A percentile compares a stretch with the other conserved stretches of the same genome.
Evolutionary conservation across 2,113 vertebrate species (phyloP).

Genomic region (Canis aureus): DNA sequence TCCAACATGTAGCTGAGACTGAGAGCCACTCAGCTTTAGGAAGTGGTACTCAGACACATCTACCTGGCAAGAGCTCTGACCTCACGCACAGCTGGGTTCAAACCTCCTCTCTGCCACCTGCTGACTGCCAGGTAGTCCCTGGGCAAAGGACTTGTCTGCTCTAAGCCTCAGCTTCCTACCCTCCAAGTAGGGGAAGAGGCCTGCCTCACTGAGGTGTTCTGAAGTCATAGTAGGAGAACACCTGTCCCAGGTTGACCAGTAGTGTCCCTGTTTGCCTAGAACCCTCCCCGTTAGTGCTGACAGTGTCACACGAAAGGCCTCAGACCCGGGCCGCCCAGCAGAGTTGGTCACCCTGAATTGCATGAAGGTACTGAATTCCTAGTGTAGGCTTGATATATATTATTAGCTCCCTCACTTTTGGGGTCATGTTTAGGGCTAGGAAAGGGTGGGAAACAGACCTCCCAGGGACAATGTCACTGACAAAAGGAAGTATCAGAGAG

Average conservation of each 20-base stretch:
- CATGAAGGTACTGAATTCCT: background rate
- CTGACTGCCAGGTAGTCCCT: background rate
- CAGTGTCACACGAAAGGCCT: background rate
- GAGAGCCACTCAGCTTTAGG: fast-evolving
- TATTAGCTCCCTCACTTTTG: fast-evolving
- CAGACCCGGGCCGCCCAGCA: background rate
- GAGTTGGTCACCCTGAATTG: background rate
- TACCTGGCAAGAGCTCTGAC: background rate
- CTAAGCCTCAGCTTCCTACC: background rate
- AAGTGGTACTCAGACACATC: too few species aligned
- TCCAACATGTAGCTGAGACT: background rate
- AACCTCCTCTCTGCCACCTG: background rate
- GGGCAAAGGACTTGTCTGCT: fast-evolving
- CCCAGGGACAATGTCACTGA: background rate
- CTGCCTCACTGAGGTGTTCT: background rate
- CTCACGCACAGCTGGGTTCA: background rate
- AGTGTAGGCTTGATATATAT: fast-evolving
- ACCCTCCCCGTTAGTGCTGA: background rate
- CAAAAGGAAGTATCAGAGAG: background rate
- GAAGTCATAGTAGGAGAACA: background rate
- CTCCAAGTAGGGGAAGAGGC: background rate
- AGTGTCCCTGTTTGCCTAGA: background rate
- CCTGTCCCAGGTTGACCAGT: background rate
- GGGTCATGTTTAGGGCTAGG: background rate
- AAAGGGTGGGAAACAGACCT: background rate